Percentiles rank a stretch among this genome's conserved stretches.
phyloP scores from a whole-genome alignment of 2,888 invertebrate genomes.

The Malthinus seriepunctatus region DNA sequence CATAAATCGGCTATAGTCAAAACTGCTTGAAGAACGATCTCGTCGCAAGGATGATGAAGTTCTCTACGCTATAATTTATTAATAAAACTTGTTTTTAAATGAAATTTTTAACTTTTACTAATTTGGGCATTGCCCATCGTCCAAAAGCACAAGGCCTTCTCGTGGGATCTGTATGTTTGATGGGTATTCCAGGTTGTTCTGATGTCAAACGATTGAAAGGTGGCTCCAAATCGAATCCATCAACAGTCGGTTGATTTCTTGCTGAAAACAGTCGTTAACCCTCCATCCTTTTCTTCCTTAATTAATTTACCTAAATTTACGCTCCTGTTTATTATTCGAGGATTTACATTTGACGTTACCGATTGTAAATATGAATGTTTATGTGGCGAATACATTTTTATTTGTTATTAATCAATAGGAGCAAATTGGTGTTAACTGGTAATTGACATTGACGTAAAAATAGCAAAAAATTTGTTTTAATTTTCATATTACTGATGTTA shows the following conservation, averaged over 20 bases:
- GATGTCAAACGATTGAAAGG: constrained; percentile 48
- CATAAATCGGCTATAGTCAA: constrained; percentile 53
- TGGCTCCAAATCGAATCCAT: constrained; percentile 46
- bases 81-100: not conserved
- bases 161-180: constrained; percentile 52
- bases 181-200: constrained; percentile 53
- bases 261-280: too few species aligned
- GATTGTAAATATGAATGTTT: constrained; percentile 51
- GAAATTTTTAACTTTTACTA: constrained; percentile 40
- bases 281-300: too few species aligned
- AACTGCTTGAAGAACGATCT: constrained; percentile 51
- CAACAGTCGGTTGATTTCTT: constrained; percentile 34
- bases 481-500: too few species aligned
- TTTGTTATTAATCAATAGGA: not conserved
- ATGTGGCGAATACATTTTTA: constrained; percentile 46
- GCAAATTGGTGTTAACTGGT: not conserved
- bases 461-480: not conserved
- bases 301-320: constrained; percentile 46
- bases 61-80: constrained; percentile 48
- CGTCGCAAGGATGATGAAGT: constrained; percentile 47
- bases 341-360: constrained; percentile 42
- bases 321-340: constrained; percentile 49
- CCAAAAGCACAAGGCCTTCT: constrained; percentile 54
- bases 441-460: not conserved
- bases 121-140: constrained; percentile 52